A percentile compares a stretch with the other conserved stretches of the same genome.
phyloP scores from a whole-genome alignment of 2,113 vertebrate species.

The Ariopsis seemanni region DNA sequence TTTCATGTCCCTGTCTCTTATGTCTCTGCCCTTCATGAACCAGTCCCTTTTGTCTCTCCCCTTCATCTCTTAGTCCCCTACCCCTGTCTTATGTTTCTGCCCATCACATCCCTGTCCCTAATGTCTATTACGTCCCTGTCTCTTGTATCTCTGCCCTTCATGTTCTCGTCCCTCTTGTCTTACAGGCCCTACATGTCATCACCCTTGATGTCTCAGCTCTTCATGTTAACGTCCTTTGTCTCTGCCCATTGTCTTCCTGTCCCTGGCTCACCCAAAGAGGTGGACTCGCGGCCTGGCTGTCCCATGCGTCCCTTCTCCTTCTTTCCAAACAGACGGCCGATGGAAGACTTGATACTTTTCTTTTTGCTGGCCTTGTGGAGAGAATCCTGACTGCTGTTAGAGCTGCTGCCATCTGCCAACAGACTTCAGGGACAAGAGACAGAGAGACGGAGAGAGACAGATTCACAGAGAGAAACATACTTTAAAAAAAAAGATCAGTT shows the following conservation, averaged over 20 bases:
- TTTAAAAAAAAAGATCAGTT: not conserved
- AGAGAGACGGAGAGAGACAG: not conserved
- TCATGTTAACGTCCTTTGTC: not conserved
- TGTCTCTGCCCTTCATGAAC: not conserved
- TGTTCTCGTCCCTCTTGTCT: not conserved
- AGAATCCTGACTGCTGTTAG: slow-evolving; percentile 85
- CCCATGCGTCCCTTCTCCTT: slow-evolving; percentile 89
- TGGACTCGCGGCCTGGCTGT: slow-evolving; percentile 79
- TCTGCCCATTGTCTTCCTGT: not conserved
- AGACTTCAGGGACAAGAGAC: slow-evolving; percentile 62
- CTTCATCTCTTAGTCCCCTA: not conserved
- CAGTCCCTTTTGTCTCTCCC: not conserved
- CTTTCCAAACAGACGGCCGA: slow-evolving; percentile 89
- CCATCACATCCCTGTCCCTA: not conserved
- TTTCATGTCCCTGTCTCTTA: not conserved
- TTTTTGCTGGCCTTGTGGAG: slow-evolving; percentile 91
- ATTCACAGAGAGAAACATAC: not conserved
- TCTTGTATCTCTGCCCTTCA: not conserved
- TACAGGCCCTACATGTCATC: not conserved
- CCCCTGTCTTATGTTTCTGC: not conserved
- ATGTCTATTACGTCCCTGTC: too few relatives aligned
- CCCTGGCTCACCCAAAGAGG: slow-evolving; percentile 78
- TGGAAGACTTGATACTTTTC: slow-evolving; percentile 95
- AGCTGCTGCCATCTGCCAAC: slow-evolving; percentile 77
- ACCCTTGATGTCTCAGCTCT: not conserved